These are phyloP conservation scores for Mylabris sibirica DNA, from an alignment of 2,888 invertebrate species.

Conservation along the genomic window DNA sequence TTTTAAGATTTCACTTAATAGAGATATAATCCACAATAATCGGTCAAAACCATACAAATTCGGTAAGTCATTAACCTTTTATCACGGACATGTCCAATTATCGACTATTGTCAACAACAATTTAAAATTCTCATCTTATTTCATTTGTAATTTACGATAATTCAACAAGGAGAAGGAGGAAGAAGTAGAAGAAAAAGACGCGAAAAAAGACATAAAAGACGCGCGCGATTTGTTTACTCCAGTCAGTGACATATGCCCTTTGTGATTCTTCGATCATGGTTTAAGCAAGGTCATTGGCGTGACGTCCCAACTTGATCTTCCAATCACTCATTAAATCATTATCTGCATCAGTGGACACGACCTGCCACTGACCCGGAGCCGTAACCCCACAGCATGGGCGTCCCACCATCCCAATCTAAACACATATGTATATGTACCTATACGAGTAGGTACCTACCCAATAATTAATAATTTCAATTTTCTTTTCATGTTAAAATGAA, in stretches of 20 bases:
- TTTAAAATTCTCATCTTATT: not conserved
- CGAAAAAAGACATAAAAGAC: too few relatives aligned
- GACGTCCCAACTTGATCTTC: conserved; percentile 49
- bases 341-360: conserved; percentile 49
- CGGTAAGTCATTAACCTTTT: conserved; percentile 33
- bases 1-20: conserved; percentile 4
- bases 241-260: conserved; percentile 33
- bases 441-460: too few relatives aligned
- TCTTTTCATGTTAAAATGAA: too few relatives aligned
- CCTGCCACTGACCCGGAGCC: conserved; percentile 48
- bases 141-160: not conserved
- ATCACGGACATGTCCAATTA: conserved; percentile 32
- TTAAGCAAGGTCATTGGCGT: conserved; percentile 50
- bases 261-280: conserved; percentile 45
- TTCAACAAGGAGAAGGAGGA: not conserved
- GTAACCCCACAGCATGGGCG: conserved; percentile 28
- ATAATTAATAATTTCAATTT: too few relatives aligned
- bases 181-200: too few relatives aligned
- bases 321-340: conserved; percentile 48
- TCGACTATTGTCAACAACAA: conserved; percentile 8
- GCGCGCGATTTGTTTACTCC: conserved; percentile 21
- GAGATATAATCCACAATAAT: conserved; percentile 15
- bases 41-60: conserved; percentile 20
- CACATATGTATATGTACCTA: too few relatives aligned
- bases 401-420: not conserved